These are phyloP conservation scores for Coracopsis vasa DNA, from an alignment of 2,113 vertebrate genomes.

Conservation along the genomic window DNA sequence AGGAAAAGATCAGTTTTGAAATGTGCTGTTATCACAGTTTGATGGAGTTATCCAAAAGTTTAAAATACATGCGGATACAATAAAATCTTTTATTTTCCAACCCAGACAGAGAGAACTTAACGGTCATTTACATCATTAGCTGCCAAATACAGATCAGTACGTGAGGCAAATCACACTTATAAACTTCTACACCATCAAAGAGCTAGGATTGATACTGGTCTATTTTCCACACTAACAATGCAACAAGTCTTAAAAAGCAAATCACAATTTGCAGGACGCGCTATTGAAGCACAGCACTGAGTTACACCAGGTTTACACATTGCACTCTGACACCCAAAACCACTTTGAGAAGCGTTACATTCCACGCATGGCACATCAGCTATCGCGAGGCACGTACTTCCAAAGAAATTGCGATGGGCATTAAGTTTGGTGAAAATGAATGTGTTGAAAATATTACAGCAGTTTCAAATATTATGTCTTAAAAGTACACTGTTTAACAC, in stretches of 20 bases:
- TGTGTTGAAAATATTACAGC: not conserved
- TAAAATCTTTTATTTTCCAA: conserved; percentile 42
- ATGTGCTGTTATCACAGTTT: not conserved
- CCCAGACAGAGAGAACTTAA: conserved; percentile 18
- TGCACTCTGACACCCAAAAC: not conserved
- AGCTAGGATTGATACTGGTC: not conserved
- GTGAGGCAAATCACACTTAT: not conserved
- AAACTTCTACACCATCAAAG: not conserved
- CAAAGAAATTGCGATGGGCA: not conserved
- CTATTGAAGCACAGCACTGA: not conserved
- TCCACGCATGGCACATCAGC: not conserved
- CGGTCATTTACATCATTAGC: conserved; percentile 27
- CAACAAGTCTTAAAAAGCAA: not conserved
- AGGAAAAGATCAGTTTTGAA: not conserved
- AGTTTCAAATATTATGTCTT: not conserved
- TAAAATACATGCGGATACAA: conserved; percentile 58
- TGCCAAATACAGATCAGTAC: conserved; percentile 40
- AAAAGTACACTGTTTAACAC: not conserved
- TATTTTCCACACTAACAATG: not conserved
- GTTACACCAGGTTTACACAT: not conserved
- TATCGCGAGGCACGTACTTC: not conserved
- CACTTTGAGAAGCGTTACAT: not conserved
- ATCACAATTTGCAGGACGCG: not conserved
- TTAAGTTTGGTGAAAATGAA: not conserved
- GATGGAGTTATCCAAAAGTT: conserved; percentile 6